Base-by-base conservation (phyloP, 2,797 vertebrate species). In the Coregonus ussuriensis region DNA sequence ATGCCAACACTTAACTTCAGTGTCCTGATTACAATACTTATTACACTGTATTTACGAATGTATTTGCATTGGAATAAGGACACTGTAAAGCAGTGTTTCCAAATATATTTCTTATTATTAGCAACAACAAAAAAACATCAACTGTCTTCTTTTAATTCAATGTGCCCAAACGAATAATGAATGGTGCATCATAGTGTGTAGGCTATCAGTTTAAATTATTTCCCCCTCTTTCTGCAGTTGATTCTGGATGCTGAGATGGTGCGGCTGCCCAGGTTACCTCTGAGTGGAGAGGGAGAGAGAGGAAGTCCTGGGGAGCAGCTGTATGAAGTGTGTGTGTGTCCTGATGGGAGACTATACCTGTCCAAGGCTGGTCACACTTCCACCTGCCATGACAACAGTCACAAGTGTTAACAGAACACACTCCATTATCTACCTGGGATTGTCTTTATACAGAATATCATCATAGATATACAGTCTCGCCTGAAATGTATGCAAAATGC, bases 281-380 rank as follows among this genome's bases (percentile, higher is more conserved):
- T 3, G 68, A 31, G 41, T n/a, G 74, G 74, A 9, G 86, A 86
- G 0, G 86, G 41, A 65, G 90, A 91, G 7, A 88, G 88, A 41
- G 35, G 90, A 0, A 72, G 84, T 65, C 82, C 31, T 25, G 6
- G 79, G 73, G 81, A 90, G 73, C 88, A 92, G 77, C 89, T 95
- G 69, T 95, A 94, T 3, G 95, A 96, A 81, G 85, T 96, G 62
- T 96, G 95, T 0, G 94, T 86, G 5, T 95, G 95, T 77, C 92
- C 93, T 0, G 93, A 95, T 0, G 95, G 95, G 76, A 95, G 92
- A 79, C 92, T 96, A 31, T 96, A 94, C 83, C 77, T 94, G 80
- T 92, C 94, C 0, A 85, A 85, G 68, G 95, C 95, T 0, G 89
- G 83, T 0, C 5, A 80, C 70, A 87, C 79, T 70, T 94, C 94